phyloP scores from a whole-genome alignment of 2,113 vertebrate species.

The Pristiophorus japonicus region DNA sequence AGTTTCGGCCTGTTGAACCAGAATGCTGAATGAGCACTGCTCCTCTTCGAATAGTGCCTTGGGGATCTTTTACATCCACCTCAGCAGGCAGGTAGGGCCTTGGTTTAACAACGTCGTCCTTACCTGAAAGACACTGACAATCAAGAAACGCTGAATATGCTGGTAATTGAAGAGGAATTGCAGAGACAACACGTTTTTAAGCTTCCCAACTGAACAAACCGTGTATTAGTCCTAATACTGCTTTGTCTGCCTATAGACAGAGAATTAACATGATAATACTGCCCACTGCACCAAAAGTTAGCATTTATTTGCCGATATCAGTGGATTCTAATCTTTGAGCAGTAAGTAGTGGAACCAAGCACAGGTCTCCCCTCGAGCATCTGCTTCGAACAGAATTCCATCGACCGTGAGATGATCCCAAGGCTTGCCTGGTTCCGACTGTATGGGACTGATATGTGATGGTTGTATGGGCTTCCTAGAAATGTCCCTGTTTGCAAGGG shows the following conservation, averaged over 20 bases:
- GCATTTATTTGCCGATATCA: background rate
- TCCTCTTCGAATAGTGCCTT: too few species aligned
- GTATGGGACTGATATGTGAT: too few species aligned
- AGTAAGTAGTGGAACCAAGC: background rate
- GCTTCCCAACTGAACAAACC: background rate
- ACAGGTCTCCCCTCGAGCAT: background rate
- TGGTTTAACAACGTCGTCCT: too few species aligned
- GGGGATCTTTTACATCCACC: too few species aligned
- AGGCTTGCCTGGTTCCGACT: background rate
- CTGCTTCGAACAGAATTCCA: background rate
- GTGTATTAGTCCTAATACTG: background rate
- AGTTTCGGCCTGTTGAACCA: too few species aligned
- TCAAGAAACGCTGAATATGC: background rate
- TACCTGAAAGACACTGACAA: too few species aligned
- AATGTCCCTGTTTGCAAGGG: background rate
- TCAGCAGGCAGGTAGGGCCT: too few species aligned
- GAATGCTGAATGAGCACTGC: too few species aligned
- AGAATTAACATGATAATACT: background rate
- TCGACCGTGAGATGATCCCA: background rate
- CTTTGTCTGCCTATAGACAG: background rate
- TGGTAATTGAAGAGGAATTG: background rate
- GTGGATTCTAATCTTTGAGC: background rate
- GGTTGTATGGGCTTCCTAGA: background rate
- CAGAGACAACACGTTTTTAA: background rate
- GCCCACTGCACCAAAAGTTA: background rate